Percentiles rank a stretch among this genome's conserved stretches.
phyloP scores from a whole-genome alignment of 2,797 vertebrate genomes.

The Acipenser ruthenus region DNA sequence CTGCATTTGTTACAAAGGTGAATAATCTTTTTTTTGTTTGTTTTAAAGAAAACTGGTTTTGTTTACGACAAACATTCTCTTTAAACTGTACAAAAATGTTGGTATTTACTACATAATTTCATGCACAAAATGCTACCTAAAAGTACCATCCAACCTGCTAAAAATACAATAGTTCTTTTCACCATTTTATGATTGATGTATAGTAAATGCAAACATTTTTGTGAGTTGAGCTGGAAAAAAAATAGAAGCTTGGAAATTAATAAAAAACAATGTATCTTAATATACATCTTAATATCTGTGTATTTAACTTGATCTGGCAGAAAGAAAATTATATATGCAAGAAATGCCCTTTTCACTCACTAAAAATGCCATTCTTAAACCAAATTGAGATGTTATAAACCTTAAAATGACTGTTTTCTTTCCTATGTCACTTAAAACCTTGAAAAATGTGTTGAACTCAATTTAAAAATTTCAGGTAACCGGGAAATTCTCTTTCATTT shows the following conservation, averaged over 20 bases:
- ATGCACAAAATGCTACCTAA: conserved; percentile 12
- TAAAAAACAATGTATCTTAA: too few relatives aligned
- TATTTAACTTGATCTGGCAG: too few relatives aligned
- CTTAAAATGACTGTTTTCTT: too few relatives aligned
- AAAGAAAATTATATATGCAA: too few relatives aligned
- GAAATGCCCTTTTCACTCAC: too few relatives aligned
- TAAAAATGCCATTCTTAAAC: too few relatives aligned
- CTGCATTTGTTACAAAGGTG: conserved; percentile 19
- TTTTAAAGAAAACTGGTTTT: conserved; percentile 15
- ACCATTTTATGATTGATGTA: conserved; percentile 32
- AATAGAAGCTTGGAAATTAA: neutral
- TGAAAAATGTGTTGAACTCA: neutral
- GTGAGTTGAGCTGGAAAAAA: conserved; percentile 11
- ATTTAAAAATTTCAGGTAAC: neutral
- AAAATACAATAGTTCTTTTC: conserved; percentile 23
- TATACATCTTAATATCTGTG: neutral
- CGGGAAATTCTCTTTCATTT: too few relatives aligned
- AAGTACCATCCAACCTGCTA: conserved; percentile 12
- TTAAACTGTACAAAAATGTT: conserved; percentile 18
- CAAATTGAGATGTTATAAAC: too few relatives aligned
- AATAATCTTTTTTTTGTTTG: conserved; percentile 18
- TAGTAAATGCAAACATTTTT: conserved; percentile 14
- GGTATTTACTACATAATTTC: conserved; percentile 15
- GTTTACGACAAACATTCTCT: conserved; percentile 15
- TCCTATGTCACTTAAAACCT: too few relatives aligned